Base-by-base conservation (phyloP, 2,888 invertebrate species). In the Pyrochroa serraticornis region DNA sequence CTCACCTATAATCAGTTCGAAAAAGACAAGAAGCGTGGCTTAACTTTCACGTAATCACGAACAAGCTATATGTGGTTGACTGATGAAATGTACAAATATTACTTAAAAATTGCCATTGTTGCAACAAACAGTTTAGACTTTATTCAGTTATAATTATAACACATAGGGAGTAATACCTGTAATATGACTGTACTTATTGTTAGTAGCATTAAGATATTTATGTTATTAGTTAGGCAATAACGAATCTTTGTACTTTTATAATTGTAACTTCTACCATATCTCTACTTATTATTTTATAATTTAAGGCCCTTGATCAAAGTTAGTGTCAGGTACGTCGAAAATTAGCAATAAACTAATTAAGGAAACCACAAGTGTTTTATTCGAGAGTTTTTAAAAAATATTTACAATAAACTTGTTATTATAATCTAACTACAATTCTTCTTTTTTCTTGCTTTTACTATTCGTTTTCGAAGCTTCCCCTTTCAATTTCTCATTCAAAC, bases 401-500 rank as follows among this genome's bases (percentile, higher is more conserved):
- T 42, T n/a, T 22, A 49, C 10, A 50, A 22, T 14, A 51, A 43
- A 32, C 10, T 31, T 13, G 9, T 31, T 12, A n/a, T n/a, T n/a
- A n/a, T 33, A 34, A 63, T 70, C 22, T 22, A 22, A 22, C 22
- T 22, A 72, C 43, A 74, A 60, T 62, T 74, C 72, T 7, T 72
- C 66, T 58, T 67, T 53, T 36, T 66, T 62, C 32, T 60, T 58
- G 13, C 46, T 39, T 32, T 61, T 54, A 6, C 44, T 51, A 37
- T 58, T 59, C 49, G 63, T 62, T 13, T 63, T 68, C 35, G 71
- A 76, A 5, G 66, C 74, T 39, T 80, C 79, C 1, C 79, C 79
- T 65, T 82, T 79, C 7, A 76, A 38, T 56, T 81, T 77, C 7
- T 90, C 88, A 66, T 83, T 79, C 31, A 93, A 81, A 73, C 92